Percentiles rank a stretch among this genome's conserved stretches.
Evolutionary conservation across 2,888 invertebrate genomes (phyloP).

Genomic region (Eupithecia pulchellata): DNA sequence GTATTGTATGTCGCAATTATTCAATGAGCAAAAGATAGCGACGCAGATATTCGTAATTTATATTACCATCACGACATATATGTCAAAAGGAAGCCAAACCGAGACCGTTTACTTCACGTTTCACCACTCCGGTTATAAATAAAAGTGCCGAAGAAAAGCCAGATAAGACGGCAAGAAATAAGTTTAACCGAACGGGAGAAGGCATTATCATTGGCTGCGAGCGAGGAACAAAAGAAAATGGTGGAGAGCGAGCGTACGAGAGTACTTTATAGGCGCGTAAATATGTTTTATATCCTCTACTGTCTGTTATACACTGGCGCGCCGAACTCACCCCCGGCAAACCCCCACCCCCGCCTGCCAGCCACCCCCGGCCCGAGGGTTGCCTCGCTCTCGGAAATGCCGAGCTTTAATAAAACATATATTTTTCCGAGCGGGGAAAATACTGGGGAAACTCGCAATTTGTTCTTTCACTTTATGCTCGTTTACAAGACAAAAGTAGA

Average conservation of each 20-base stretch:
- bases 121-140: conserved; percentile 80
- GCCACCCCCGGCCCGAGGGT: conserved; percentile 73
- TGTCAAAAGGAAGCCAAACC: conserved; percentile 68
- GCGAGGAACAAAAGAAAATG: conserved; percentile 85
- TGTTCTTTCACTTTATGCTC: conserved; percentile 86
- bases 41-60: conserved; percentile 47
- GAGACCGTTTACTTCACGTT: conserved; percentile 76
- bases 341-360: conserved; percentile 62
- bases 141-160: conserved; percentile 80
- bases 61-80: conserved; percentile 58
- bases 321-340: conserved; percentile 67
- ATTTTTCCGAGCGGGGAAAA: conserved; percentile 86
- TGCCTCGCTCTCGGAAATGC: conserved; percentile 84
- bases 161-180: conserved; percentile 84
- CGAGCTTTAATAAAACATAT: conserved; percentile 86
- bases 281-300: conserved; percentile 86
- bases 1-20: neutral
- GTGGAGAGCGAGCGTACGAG: conserved; percentile 84
- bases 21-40: conserved; percentile 26
- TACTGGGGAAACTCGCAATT: conserved; percentile 86
- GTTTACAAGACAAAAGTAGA: conserved; percentile 86
- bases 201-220: conserved; percentile 84
- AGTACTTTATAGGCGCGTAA: conserved; percentile 86
- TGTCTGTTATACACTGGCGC: conserved; percentile 85
- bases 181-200: conserved; percentile 84